Evolutionary conservation across 2,113 vertebrate species (phyloP).

Genomic region (Triplophysa siluroides): DNA sequence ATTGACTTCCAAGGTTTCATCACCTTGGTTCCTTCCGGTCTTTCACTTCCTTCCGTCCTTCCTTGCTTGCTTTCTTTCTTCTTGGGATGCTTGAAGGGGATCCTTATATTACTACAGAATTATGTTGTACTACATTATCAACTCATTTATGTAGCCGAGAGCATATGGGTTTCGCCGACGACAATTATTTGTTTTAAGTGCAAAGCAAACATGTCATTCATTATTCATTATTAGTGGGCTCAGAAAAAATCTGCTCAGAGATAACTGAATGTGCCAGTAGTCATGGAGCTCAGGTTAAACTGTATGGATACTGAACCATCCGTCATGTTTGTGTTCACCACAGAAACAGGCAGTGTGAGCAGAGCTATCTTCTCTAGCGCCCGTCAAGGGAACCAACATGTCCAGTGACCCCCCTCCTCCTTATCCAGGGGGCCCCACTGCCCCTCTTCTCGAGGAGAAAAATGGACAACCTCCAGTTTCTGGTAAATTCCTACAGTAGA

Average conservation of each 20-base stretch:
- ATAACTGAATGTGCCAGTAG: slow-evolving; percentile 16
- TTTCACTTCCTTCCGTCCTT: accelerated
- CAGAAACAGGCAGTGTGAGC: slow-evolving; percentile 51
- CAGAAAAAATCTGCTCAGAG: not conserved
- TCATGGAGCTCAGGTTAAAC: not conserved
- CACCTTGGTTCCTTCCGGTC: not conserved
- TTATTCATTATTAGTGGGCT: not conserved
- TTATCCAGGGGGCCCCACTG: slow-evolving; percentile 90
- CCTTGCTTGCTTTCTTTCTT: not conserved
- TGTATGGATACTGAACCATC: slow-evolving; percentile 40
- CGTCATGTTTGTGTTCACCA: slow-evolving; percentile 24
- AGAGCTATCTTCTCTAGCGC: slow-evolving; percentile 39
- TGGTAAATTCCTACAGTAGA: slow-evolving; percentile 69
- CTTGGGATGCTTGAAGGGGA: too few species aligned
- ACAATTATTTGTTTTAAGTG: slow-evolving; percentile 7
- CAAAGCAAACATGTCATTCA: not conserved
- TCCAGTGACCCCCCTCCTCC: slow-evolving; percentile 93
- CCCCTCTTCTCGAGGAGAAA: slow-evolving; percentile 88
- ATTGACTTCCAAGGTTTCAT: not conserved
- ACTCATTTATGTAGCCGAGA: not conserved
- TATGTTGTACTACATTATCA: too few species aligned
- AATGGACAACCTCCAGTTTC: slow-evolving; percentile 75
- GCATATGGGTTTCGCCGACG: not conserved
- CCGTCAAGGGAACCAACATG: slow-evolving; percentile 74
- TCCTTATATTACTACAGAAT: too few species aligned